Evolutionary conservation across 2,113 vertebrate species (phyloP), one percentile per base, ranked within the genome.

Genomic region (Arizona elegans): DNA sequence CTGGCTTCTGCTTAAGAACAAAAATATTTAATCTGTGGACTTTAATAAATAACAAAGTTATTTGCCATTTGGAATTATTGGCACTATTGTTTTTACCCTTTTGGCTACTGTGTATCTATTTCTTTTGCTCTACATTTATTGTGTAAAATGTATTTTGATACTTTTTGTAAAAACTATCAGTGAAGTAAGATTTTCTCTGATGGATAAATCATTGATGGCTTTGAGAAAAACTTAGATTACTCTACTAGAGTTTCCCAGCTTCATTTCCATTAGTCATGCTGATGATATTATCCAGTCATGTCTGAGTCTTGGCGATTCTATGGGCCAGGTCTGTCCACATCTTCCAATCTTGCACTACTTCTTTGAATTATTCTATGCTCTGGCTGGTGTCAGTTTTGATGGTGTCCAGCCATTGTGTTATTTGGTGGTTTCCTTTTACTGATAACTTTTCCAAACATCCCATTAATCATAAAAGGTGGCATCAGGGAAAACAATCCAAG

Each of bases 1-100:
- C 13, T 91, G 43, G 5, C 0, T 91, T 90, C 92, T 95, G 87
- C 54, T 95, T 95, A 88, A 91, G n/a, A 50, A 12, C 24, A 85
- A 89, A 54, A 95, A 70, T 17, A 86, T 81, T 86, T 8, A 86
- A 17, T 43, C 5, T 33, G 11, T 47, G 19, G 65, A 85, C 17
- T 90, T 87, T 23, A 92, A 81, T 88, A 95, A 93, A 89, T 86
- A 21, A 91, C 21, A 1, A 38, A 89, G 38, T 33, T 70, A 70
- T 70, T 70, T n/a, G 29, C 29, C n/a, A 33, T 70, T 70, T 70
- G 89, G 88, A 91, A 24, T 2, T 8, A 91, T 92, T 29, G 53
- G 0, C 0, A 62, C 89, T 0, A 8, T 0, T 50, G 19, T 56
- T 94, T 56, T 38, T 29, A 17, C n/a, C 59, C 2, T 1, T 89